Evolutionary conservation across 1,140 invertebrate species (phyloP), one percentile per base, ranked within the genome.

Genomic region (Philotrypesis tridentata): DNA sequence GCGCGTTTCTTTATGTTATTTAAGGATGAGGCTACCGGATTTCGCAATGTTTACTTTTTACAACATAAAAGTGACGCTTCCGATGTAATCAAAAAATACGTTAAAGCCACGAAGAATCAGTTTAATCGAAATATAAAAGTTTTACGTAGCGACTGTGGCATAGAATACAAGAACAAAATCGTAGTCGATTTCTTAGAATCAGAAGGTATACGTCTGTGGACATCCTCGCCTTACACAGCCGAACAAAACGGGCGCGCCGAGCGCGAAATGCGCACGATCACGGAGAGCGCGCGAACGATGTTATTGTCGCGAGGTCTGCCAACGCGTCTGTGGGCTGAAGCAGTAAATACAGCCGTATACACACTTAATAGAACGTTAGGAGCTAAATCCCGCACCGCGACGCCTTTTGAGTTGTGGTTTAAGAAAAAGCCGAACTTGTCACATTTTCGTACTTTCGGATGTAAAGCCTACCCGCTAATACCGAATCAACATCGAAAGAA

Each of bases 1-100:
- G 84, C 88, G 12, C 87, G 80, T 79, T 92, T 91, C 86, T 90
- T 89, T 81, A 60, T 90, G 17, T 85, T 87, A 5, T 89, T 91
- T 21, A 87, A 86, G 76, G 88, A 91, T 83, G 87, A 91, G 82
- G 88, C 84, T 76, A 86, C 86, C n/a, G 67, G 87, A 80, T 85
- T 82, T 75, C 84, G 87, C 67, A 84, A 82, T 85, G 87, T 90
- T 82, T 89, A 88, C 86, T 86, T 92, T 85, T 79, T 92, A 17
- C 90, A 91, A 84, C 80, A 85, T 72, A 92, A 92, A 86, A 84
- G 23, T 79, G 80, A 82, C 17, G 17, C 43, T 3, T 71, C 63
- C 67, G 67, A 77, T 48, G 48, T 43, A 8, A 33, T 79, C 55
- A 75, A 72, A 67, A 23, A 55, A 27, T 31, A 76, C 12, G 29